Evolutionary conservation across 1,140 invertebrate genomes (phyloP).

Genomic region (Zaprionus kolodkinae): DNA sequence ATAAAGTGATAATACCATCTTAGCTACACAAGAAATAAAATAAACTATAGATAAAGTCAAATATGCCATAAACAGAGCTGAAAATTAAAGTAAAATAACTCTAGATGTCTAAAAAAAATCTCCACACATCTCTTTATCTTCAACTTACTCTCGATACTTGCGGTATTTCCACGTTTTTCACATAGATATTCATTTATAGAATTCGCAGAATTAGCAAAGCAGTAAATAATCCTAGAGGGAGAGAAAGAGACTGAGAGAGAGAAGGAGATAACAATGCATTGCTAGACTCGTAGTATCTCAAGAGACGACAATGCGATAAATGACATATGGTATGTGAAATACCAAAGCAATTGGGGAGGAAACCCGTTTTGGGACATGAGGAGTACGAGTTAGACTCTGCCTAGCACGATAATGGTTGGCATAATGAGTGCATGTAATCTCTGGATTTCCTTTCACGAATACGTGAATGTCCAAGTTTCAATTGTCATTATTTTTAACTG

Average conservation of each 20-base stretch:
- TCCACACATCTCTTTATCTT: too few species aligned
- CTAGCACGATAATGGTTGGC: conserved; percentile 38
- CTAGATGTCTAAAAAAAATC: too few species aligned
- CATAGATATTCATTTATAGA: not conserved
- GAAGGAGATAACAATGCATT: not conserved
- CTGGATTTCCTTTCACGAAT: conserved; percentile 47
- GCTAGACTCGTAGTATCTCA: not conserved
- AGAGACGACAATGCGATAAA: not conserved
- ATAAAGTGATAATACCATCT: too few species aligned
- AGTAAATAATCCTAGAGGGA: not conserved
- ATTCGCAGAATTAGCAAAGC: not conserved
- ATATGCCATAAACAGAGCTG: too few species aligned
- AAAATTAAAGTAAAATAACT: too few species aligned
- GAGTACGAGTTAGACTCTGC: conserved; percentile 13
- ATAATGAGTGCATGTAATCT: conserved; percentile 54
- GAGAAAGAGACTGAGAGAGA: too few species aligned
- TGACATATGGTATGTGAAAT: conserved; percentile 5
- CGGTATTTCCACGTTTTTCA: not conserved
- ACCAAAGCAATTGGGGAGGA: not conserved
- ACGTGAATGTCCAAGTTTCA: conserved; percentile 61
- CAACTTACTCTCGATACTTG: too few species aligned
- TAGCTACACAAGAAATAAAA: too few species aligned
- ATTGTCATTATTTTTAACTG: conserved; percentile 80
- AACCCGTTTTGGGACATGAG: not conserved
- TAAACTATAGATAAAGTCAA: too few species aligned